Conservation (phyloP, 2,113 vertebrate species). For the Archocentrus centrarchus region DNA sequence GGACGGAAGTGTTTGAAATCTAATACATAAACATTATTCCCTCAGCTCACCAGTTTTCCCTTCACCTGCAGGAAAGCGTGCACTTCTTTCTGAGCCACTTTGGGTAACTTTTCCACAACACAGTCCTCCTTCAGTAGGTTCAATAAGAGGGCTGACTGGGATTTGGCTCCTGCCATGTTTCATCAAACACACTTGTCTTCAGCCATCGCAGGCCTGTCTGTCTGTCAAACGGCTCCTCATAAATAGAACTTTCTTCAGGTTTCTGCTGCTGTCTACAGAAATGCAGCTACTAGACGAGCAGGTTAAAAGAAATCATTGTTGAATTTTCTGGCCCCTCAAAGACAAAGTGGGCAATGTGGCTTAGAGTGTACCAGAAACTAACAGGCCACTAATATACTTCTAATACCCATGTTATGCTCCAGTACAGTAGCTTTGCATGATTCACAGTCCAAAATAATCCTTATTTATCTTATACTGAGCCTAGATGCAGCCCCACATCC, state of each 20-base stretch:
- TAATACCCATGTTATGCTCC: neutral
- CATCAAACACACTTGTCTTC: slow-evolving; percentile 74
- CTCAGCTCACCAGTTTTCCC: slow-evolving; percentile 33
- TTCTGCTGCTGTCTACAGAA: slow-evolving; percentile 20
- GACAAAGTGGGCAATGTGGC: neutral
- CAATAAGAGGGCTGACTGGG: slow-evolving; percentile 70
- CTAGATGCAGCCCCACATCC: neutral
- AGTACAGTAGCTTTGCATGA: neutral
- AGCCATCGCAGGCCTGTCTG: slow-evolving; percentile 57
- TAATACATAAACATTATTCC: slow-evolving; percentile 82
- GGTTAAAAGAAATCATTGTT: neutral
- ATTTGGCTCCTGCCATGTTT: slow-evolving; percentile 77
- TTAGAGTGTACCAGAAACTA: neutral
- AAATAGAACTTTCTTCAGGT: slow-evolving; percentile 35
- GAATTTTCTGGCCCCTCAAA: slow-evolving; percentile 17
- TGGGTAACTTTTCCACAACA: slow-evolving; percentile 71
- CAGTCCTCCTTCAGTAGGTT: slow-evolving; percentile 69
- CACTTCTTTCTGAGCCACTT: slow-evolving; percentile 75
- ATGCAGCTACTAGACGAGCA: slow-evolving; percentile 28
- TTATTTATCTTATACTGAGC: neutral
- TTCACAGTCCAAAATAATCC: neutral
- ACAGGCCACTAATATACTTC: neutral
- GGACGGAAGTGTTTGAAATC: slow-evolving; percentile 77
- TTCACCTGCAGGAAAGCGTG: slow-evolving; percentile 51
- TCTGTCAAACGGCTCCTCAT: slow-evolving; percentile 58